Percentiles rank a stretch among this genome's conserved stretches.
Conservation (phyloP, 2,888 invertebrate species). For the Hesperia comma region DNA sequence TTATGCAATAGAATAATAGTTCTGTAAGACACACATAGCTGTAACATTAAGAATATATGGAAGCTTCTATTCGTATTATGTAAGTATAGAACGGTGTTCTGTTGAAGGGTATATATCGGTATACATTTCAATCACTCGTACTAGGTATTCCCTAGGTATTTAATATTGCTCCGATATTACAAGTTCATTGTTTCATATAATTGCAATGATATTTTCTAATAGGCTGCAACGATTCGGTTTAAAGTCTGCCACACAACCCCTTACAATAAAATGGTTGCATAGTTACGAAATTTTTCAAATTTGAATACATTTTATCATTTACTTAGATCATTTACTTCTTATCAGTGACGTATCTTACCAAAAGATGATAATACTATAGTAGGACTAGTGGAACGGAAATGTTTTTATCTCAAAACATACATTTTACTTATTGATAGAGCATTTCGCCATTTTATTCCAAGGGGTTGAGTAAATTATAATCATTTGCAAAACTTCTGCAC, state of each 20-base stretch:
- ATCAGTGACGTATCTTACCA: too few relatives aligned
- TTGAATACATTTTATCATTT: too few relatives aligned
- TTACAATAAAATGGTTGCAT: neutral
- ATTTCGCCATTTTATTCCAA: neutral
- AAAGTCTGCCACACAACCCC: neutral
- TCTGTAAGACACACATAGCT: conserved; percentile 16
- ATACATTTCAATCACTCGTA: conserved; percentile 20
- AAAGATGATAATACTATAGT: neutral
- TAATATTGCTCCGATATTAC: conserved; percentile 13
- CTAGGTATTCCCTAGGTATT: conserved; percentile 6
- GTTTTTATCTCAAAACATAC: neutral
- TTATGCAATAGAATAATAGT: neutral
- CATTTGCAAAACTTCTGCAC: neutral
- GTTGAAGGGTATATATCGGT: conserved; percentile 1
- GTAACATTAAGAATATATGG: neutral
- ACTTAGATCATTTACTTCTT: too few relatives aligned
- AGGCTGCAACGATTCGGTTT: conserved; percentile 1
- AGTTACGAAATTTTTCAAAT: too few relatives aligned
- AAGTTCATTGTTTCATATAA: conserved; percentile 16
- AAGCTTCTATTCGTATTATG: neutral
- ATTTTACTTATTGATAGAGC: too few relatives aligned
- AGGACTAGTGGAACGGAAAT: neutral
- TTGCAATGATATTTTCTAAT: conserved; percentile 25
- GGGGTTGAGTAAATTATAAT: neutral
- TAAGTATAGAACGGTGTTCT: neutral